Conservation (phyloP, 2,113 vertebrate species). For the Esox niger region DNA sequence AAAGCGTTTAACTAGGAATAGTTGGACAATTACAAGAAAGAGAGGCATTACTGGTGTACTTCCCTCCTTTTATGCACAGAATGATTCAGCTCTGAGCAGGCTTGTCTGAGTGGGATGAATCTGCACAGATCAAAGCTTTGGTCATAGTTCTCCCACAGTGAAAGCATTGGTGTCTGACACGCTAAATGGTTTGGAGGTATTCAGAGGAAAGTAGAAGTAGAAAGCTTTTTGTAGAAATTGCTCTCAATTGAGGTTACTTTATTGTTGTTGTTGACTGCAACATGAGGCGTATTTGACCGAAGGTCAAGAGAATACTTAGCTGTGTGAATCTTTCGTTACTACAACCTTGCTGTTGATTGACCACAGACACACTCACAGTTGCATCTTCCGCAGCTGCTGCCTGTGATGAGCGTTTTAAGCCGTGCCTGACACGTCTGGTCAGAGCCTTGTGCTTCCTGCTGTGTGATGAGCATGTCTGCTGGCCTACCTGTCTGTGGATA, state of each 20-base stretch:
- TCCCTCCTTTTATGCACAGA: no score
- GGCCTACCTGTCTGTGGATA: no score
- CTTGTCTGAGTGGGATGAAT: slow-evolving; percentile 3
- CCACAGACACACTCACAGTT: slow-evolving; percentile 15
- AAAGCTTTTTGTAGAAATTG: slow-evolving; percentile 17
- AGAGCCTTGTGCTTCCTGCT: slow-evolving; percentile 1
- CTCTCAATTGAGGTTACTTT: slow-evolving; percentile 14
- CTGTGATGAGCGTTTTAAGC: slow-evolving; percentile 8
- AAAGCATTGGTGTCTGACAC: slow-evolving; percentile 6
- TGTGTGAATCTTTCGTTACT: slow-evolving; percentile 21
- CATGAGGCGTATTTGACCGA: slow-evolving; percentile 35
- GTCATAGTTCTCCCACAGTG: background rate
- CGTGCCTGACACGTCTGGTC: background rate
- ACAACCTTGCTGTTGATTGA: slow-evolving; percentile 8
- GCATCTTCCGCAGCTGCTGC: background rate
- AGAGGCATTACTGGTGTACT: no score
- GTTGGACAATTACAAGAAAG: no score
- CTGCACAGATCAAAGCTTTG: background rate
- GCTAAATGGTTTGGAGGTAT: background rate
- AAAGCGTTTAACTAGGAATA: background rate
- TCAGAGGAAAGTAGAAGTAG: slow-evolving; percentile 8
- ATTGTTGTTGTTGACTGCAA: slow-evolving; percentile 35
- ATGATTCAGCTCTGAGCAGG: no score
- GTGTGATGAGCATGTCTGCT: background rate
- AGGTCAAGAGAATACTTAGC: slow-evolving; percentile 43